Evolutionary conservation across 2,797 vertebrate species (phyloP).

Genomic region (Strix occidentalis): DNA sequence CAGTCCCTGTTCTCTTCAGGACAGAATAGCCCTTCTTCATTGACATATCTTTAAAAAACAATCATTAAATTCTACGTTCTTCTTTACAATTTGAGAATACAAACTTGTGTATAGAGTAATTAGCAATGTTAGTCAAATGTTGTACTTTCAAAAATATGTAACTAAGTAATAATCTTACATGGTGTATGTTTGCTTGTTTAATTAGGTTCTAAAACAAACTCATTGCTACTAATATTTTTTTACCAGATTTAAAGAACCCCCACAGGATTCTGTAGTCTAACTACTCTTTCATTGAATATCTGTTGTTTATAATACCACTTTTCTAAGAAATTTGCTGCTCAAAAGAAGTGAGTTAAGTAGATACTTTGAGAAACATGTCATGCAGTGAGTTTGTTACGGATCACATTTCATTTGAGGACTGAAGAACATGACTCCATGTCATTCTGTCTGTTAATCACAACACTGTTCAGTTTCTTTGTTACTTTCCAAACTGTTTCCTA

Average conservation of each 20-base stretch:
- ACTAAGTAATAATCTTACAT: neutral
- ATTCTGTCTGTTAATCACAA: neutral
- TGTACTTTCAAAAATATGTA: neutral
- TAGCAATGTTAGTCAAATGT: neutral
- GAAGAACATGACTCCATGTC: neutral
- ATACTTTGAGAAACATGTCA: neutral
- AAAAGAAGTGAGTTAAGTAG: neutral
- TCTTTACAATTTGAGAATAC: neutral
- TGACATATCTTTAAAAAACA: neutral
- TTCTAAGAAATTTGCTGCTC: neutral
- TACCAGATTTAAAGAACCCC: accelerated
- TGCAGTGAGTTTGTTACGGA: neutral
- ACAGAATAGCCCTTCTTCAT: neutral
- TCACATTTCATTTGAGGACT: neutral
- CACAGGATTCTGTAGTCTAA: neutral
- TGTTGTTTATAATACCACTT: neutral
- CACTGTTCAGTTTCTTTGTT: neutral
- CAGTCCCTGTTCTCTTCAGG: neutral
- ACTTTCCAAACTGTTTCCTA: neutral
- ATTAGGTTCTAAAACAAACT: neutral
- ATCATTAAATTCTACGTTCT: neutral
- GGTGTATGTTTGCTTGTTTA: neutral
- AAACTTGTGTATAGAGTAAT: neutral
- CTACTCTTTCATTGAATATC: neutral
- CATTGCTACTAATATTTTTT: neutral